phyloP scores from a whole-genome alignment of 2,113 vertebrate genomes.

The Menidia beryllina region DNA sequence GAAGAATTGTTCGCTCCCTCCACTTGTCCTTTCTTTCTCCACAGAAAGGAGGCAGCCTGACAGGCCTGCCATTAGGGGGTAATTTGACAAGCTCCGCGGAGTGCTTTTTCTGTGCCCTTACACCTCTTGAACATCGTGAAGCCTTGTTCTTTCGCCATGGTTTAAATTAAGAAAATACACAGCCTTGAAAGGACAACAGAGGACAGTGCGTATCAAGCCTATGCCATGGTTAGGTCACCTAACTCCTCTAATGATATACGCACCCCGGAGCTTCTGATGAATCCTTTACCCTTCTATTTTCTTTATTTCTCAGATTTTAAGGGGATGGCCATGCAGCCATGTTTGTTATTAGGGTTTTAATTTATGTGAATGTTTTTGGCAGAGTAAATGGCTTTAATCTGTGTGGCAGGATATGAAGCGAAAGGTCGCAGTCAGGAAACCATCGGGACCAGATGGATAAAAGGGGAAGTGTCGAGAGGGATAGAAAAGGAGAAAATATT shows the following conservation, averaged over 20 bases:
- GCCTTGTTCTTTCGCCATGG: constrained; percentile 50
- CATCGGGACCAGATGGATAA: constrained; percentile 39
- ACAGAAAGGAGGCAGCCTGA: constrained; percentile 62
- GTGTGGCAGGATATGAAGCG: constrained; percentile 58
- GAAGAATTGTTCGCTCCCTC: constrained; percentile 64
- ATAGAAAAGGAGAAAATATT: constrained; percentile 1
- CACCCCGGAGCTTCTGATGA: constrained; percentile 1
- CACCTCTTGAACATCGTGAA: constrained; percentile 69
- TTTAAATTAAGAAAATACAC: constrained; percentile 60
- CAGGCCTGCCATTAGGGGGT: constrained; percentile 77
- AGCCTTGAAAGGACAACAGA: constrained; percentile 52
- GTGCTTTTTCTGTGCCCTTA: constrained; percentile 66
- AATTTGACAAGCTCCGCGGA: constrained; percentile 76
- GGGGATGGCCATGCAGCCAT: constrained; percentile 1
- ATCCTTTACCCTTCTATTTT: constrained; percentile 12
- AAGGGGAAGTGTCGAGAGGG: constrained; percentile 56
- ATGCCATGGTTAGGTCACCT: constrained; percentile 20
- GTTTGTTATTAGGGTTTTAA: constrained; percentile 8
- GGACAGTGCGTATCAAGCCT: constrained; percentile 34
- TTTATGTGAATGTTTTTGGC: constrained; percentile 40
- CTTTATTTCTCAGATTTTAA: constrained; percentile 26
- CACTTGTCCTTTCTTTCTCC: constrained; percentile 68
- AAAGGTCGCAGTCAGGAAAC: constrained; percentile 74
- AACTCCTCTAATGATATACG: constrained; percentile 39
- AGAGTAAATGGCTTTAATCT: constrained; percentile 52